Conservation (phyloP, 2,888 invertebrate genomes). For the Adela reaumurella region DNA sequence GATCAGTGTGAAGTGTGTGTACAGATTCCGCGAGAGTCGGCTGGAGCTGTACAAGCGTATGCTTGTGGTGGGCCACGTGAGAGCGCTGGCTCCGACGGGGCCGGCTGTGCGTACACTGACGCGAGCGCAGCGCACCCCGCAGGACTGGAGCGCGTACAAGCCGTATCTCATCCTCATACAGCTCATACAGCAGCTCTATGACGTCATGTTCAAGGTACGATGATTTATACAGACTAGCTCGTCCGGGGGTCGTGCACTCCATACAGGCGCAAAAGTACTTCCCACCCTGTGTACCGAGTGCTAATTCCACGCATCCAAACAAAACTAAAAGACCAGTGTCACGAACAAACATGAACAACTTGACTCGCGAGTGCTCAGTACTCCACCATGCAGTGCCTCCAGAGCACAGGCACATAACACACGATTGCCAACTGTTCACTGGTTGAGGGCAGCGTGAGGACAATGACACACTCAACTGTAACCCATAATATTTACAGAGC, state of each 20-base stretch:
- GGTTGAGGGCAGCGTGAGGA: too few relatives aligned
- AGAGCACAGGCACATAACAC: too few relatives aligned
- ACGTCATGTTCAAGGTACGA: conserved; percentile 77
- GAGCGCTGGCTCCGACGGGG: conserved; percentile 63
- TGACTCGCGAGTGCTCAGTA: too few relatives aligned
- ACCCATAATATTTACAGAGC: conserved; percentile 44
- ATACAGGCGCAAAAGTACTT: too few relatives aligned
- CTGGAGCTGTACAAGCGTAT: conserved; percentile 73
- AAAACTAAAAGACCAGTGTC: too few relatives aligned
- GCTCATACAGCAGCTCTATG: conserved; percentile 80
- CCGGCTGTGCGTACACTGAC: conserved; percentile 51
- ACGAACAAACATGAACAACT: too few relatives aligned
- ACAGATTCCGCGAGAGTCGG: conserved; percentile 70
- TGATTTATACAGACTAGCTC: conserved; percentile 3
- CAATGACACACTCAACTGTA: too few relatives aligned
- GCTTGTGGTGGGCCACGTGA: conserved; percentile 72
- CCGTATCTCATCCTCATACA: conserved; percentile 82
- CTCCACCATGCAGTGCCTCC: too few relatives aligned
- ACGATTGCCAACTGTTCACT: too few relatives aligned
- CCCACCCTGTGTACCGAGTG: too few relatives aligned
- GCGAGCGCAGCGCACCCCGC: conserved; percentile 56
- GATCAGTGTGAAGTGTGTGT: too few relatives aligned
- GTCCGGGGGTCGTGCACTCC: neutral
- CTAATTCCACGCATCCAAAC: too few relatives aligned
- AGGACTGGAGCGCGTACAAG: conserved; percentile 75